Conservation (phyloP, 2,113 vertebrate species). For the Bagarius yarrelli region DNA sequence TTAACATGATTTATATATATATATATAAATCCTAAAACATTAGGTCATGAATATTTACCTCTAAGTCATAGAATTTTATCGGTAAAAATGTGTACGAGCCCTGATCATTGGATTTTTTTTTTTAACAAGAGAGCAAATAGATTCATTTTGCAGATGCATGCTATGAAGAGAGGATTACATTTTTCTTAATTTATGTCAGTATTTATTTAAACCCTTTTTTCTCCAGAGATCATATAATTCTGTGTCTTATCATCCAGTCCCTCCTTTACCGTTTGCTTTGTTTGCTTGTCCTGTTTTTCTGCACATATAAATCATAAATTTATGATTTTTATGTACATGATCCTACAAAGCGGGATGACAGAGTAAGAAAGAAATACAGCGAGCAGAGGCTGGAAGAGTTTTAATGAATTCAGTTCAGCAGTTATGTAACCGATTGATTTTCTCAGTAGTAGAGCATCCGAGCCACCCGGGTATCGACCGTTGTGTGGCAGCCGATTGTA, state of each 20-base stretch:
- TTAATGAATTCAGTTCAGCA: constrained; percentile 60
- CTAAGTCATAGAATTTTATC: too few relatives aligned
- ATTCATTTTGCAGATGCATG: neutral
- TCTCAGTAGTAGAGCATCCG: constrained; percentile 57
- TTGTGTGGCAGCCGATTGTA: neutral
- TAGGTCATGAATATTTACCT: too few relatives aligned
- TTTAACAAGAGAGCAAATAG: neutral
- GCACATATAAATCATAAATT: neutral
- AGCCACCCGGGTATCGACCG: constrained; percentile 47
- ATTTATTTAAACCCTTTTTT: neutral
- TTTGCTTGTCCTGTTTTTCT: neutral
- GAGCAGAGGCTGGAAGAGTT: constrained; percentile 47
- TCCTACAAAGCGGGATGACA: neutral
- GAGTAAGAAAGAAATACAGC: constrained; percentile 24
- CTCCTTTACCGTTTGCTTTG: neutral
- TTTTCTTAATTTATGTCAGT: neutral
- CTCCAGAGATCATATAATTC: neutral
- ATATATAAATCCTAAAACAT: too few relatives aligned
- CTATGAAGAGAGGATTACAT: neutral
- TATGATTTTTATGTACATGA: too few relatives aligned
- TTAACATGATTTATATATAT: too few relatives aligned
- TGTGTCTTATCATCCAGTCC: neutral
- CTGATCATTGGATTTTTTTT: neutral
- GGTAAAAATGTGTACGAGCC: too few relatives aligned
- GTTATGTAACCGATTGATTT: constrained; percentile 36